Conservation (phyloP, 2,888 invertebrate genomes). For the Dynastes tityus region DNA sequence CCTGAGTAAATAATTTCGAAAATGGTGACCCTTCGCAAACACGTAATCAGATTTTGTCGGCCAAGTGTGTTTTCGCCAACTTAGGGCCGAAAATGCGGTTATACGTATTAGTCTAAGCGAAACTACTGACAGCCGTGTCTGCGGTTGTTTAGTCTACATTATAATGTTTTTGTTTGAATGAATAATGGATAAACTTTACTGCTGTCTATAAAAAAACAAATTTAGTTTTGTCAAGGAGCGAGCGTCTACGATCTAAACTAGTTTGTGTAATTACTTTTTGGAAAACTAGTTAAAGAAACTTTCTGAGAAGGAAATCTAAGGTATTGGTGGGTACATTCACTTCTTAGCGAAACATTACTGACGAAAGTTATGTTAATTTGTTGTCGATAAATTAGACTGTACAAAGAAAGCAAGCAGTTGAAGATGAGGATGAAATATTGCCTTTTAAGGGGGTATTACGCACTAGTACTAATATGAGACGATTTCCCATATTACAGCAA, state of each 20-base stretch:
- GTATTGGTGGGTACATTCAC: too few species aligned
- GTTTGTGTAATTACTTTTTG: neutral
- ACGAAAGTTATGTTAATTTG: too few species aligned
- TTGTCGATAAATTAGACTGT: too few species aligned
- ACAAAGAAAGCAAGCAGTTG: too few species aligned
- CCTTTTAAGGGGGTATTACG: too few species aligned
- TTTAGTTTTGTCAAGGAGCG: neutral
- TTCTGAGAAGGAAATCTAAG: too few species aligned
- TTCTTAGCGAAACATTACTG: too few species aligned
- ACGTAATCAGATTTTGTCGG: slow-evolving; percentile 27
- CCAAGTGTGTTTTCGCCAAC: neutral
- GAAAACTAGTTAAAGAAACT: too few species aligned
- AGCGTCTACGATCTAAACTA: too few species aligned
- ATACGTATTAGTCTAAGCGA: neutral
- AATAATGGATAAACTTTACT: neutral
- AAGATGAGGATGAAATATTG: too few species aligned
- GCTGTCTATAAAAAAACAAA: neutral
- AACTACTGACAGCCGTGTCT: slow-evolving; percentile 8
- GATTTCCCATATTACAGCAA: too few species aligned
- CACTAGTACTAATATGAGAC: too few species aligned
- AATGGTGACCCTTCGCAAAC: slow-evolving; percentile 25
- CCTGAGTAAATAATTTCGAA: slow-evolving; percentile 29
- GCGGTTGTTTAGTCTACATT: neutral
- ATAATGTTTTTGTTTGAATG: slow-evolving; percentile 1
- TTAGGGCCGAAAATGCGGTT: neutral